phyloP scores from a whole-genome alignment of 92 coral and sea anemone species.

The Epizoanthus scotinus region DNA sequence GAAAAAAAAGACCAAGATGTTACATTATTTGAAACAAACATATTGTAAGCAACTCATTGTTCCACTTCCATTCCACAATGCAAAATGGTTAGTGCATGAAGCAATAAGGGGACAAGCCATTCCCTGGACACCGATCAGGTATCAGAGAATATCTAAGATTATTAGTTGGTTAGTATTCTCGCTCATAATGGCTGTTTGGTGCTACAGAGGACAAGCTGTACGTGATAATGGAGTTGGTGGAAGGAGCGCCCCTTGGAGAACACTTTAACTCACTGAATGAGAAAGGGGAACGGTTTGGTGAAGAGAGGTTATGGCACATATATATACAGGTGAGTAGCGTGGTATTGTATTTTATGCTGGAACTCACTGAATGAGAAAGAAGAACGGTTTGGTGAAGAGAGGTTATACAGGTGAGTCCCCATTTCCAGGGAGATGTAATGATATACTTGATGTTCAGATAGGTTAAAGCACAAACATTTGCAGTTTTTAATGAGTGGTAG shows the following conservation, averaged over 20 bases:
- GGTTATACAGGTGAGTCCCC: constrained; percentile 90
- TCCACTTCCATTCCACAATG: too few relatives aligned
- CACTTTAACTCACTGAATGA: constrained; percentile 96
- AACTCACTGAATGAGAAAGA: constrained; percentile 93
- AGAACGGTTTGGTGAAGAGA: constrained; percentile 82
- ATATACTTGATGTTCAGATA: too few relatives aligned
- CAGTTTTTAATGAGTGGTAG: too few relatives aligned
- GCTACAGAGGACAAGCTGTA: constrained; percentile 87
- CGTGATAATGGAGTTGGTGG: constrained; percentile 93
- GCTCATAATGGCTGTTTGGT: background rate
- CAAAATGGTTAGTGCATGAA: too few relatives aligned
- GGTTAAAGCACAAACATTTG: too few relatives aligned
- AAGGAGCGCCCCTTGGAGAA: constrained; percentile 97
- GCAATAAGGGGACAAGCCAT: too few relatives aligned
- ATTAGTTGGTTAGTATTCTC: background rate
- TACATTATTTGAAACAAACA: too few relatives aligned
- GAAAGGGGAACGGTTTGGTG: constrained; percentile 82
- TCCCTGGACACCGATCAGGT: too few relatives aligned
- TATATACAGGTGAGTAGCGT: constrained; percentile 80
- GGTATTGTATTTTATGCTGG: background rate
- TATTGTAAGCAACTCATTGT: too few relatives aligned
- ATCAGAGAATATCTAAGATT: too few relatives aligned
- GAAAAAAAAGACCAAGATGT: too few relatives aligned
- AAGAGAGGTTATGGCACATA: constrained; percentile 96
- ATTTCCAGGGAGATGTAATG: too few relatives aligned